phyloP scores from a whole-genome alignment of 92 coral and sea anemone species.

The Montipora capitata region DNA sequence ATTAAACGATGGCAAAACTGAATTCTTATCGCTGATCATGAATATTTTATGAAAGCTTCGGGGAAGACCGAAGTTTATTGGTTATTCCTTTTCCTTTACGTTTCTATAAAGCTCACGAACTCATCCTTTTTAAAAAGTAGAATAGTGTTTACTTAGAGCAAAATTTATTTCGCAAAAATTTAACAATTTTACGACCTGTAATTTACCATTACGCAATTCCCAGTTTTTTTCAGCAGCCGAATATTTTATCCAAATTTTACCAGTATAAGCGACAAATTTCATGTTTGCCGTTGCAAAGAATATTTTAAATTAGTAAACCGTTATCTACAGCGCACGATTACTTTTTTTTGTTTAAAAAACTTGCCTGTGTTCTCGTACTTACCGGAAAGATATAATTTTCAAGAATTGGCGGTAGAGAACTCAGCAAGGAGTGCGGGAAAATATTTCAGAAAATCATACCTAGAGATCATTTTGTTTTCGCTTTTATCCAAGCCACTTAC shows the following conservation, averaged over 20 bases:
- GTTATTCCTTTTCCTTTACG: conserved; percentile 1
- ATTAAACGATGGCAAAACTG: conserved; percentile 16
- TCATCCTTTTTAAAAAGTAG: background rate
- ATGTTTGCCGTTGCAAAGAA: too few relatives aligned
- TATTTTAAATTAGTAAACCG: background rate
- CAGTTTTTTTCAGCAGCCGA: too few relatives aligned
- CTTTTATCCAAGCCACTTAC: too few relatives aligned
- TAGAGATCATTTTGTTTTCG: too few relatives aligned
- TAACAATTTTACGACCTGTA: background rate
- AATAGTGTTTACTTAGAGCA: background rate
- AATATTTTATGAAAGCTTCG: conserved; percentile 43
- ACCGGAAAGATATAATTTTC: background rate
- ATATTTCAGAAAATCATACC: too few relatives aligned
- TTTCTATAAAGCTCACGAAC: background rate
- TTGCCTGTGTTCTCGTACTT: background rate
- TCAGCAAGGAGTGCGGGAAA: too few relatives aligned
- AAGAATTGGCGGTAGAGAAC: too few relatives aligned
- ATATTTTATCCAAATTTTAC: too few relatives aligned
- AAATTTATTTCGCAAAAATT: background rate
- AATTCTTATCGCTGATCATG: background rate
- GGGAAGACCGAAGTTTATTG: conserved; percentile 17
- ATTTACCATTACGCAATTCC: too few relatives aligned
- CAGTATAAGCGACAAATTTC: too few relatives aligned
- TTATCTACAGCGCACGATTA: background rate
- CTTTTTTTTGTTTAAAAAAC: too few relatives aligned